Evolutionary conservation across 2,797 vertebrate species (phyloP).

Genomic region (Linurgus olivaceus): DNA sequence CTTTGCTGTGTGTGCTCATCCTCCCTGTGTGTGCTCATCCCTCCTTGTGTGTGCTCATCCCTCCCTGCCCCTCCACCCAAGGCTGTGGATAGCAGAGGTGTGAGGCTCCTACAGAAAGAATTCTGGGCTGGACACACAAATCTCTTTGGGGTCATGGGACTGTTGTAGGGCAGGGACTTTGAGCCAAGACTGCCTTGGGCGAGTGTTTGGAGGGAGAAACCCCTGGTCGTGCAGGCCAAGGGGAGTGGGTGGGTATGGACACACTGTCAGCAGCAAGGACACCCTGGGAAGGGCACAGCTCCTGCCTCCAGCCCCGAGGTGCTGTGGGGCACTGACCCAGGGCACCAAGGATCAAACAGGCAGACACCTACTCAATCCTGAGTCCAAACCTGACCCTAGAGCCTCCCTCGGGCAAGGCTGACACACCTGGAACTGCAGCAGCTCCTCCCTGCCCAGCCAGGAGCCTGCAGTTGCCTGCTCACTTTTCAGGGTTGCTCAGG

Average conservation of each 20-base stretch:
- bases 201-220: not conserved
- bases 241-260: not conserved
- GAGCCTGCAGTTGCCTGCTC: not conserved
- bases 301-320: not conserved
- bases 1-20: not conserved
- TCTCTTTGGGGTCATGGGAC: not conserved
- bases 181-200: not conserved
- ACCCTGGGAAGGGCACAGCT: not conserved
- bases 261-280: not conserved
- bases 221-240: not conserved
- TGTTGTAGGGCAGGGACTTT: not conserved
- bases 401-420: accelerated
- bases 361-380: not conserved
- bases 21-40: not conserved
- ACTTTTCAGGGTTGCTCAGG: not conserved
- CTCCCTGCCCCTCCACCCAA: not conserved
- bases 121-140: not conserved
- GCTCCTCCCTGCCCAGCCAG: not conserved
- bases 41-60: accelerated
- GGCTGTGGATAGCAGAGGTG: not conserved
- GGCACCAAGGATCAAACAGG: not conserved
- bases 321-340: not conserved
- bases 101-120: not conserved
- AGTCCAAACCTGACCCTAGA: not conserved
- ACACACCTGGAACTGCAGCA: not conserved